Evolutionary conservation across 2,113 vertebrate genomes (phyloP).

Genomic region (Oenanthe melanoleuca): DNA sequence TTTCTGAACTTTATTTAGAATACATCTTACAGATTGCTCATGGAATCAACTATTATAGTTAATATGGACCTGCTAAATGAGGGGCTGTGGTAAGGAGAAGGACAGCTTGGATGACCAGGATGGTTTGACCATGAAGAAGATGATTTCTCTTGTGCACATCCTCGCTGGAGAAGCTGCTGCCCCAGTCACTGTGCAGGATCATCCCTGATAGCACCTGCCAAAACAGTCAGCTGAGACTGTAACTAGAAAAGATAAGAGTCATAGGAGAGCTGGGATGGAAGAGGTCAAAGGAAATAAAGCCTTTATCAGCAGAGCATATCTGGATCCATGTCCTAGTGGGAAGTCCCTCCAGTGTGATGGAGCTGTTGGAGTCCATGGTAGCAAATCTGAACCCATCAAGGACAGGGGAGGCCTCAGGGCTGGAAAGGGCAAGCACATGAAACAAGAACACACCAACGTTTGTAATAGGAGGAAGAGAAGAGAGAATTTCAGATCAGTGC

Average conservation of each 20-base stretch:
- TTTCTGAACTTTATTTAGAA: neutral
- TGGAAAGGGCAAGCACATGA: neutral
- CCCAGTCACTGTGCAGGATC: neutral
- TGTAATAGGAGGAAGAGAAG: neutral
- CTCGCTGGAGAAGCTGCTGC: neutral
- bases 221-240: neutral
- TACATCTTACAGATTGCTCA: neutral
- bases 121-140: neutral
- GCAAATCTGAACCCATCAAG: neutral
- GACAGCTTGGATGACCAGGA: neutral
- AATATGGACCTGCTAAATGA: neutral
- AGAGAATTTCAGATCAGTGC: neutral
- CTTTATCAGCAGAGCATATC: neutral
- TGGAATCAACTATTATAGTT: neutral
- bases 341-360: neutral
- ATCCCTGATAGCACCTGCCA: neutral
- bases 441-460: neutral
- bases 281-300: neutral
- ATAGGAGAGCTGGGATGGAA: neutral
- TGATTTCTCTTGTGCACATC: neutral
- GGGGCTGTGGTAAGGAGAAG: neutral
- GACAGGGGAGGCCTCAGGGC: neutral
- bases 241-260: neutral
- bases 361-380: neutral
- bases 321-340: neutral